phyloP scores from a whole-genome alignment of 2,797 vertebrate genomes.

The Cirrhinus molitorella region DNA sequence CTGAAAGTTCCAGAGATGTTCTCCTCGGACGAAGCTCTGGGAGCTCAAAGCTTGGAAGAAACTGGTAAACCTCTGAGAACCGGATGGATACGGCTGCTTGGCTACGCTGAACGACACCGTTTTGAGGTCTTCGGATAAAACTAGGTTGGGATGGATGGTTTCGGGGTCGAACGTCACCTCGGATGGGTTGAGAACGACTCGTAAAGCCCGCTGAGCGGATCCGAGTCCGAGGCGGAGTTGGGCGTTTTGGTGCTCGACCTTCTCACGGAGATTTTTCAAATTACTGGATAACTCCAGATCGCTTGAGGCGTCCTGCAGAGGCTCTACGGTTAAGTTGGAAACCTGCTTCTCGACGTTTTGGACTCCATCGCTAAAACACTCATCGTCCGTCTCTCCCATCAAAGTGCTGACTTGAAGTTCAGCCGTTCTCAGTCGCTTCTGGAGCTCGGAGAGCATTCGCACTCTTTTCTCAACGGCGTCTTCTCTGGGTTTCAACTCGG shows the following conservation, averaged over 20 bases:
- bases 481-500: conserved; percentile 70
- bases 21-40: conserved; percentile 78
- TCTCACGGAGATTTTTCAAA: conserved; percentile 59
- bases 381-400: conserved; percentile 65
- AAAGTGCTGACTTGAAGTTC: conserved; percentile 67
- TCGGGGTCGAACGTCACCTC: conserved; percentile 79
- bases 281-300: conserved; percentile 44
- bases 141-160: conserved; percentile 76
- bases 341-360: conserved; percentile 65
- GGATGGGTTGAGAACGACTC: conserved; percentile 76
- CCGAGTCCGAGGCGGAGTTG: conserved; percentile 69
- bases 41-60: conserved; percentile 78
- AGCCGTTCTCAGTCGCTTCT: conserved; percentile 66
- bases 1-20: conserved; percentile 77
- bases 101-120: conserved; percentile 70
- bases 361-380: conserved; percentile 62
- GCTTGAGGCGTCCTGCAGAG: conserved; percentile 50
- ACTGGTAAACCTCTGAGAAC: conserved; percentile 73
- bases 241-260: conserved; percentile 69
- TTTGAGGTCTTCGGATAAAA: conserved; percentile 79
- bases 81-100: conserved; percentile 70
- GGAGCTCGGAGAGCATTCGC: conserved; percentile 61
- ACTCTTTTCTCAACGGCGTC: conserved; percentile 57
- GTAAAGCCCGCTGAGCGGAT: conserved; percentile 71
- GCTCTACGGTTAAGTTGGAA: conserved; percentile 57